Conservation (phyloP, 2,888 invertebrate genomes). For the Agonopterix arenella region DNA sequence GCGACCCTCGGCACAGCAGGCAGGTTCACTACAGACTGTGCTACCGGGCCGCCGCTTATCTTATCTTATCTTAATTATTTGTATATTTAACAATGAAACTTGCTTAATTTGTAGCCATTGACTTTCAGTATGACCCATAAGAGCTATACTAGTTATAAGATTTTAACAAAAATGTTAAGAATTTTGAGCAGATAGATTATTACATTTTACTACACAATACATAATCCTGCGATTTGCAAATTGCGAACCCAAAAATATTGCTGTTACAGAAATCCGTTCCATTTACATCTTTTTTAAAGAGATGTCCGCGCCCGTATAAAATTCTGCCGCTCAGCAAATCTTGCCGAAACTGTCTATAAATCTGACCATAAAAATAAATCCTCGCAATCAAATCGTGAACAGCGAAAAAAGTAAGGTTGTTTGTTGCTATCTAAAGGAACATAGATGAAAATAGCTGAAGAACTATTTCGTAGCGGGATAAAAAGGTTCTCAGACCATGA, state of each 20-base stretch:
- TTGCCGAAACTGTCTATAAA: slow-evolving; percentile 64
- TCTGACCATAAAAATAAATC: slow-evolving; percentile 73
- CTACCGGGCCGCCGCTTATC: too few species aligned
- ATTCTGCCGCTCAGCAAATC: slow-evolving; percentile 50
- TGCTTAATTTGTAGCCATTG: too few species aligned
- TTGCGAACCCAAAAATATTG: slow-evolving; percentile 9
- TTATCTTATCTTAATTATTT: too few species aligned
- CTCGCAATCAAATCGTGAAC: slow-evolving; percentile 70
- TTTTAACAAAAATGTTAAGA: too few species aligned
- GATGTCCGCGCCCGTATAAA: slow-evolving; percentile 38
- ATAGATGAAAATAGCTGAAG: slow-evolving; percentile 55
- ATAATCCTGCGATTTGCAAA: neutral
- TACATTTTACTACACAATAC: too few species aligned
- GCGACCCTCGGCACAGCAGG: too few species aligned
- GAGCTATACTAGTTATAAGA: too few species aligned
- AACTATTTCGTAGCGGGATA: slow-evolving; percentile 57
- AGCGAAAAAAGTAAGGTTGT: slow-evolving; percentile 67
- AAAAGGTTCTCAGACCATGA: slow-evolving; percentile 59
- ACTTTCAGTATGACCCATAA: too few species aligned
- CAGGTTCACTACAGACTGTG: too few species aligned
- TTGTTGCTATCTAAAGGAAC: slow-evolving; percentile 61
- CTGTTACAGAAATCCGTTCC: slow-evolving; percentile 23
- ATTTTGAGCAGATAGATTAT: too few species aligned
- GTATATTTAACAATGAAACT: too few species aligned
- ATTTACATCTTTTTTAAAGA: slow-evolving; percentile 40